Base-by-base conservation (phyloP, 2,113 vertebrate genomes). In the Promerops cafer region DNA sequence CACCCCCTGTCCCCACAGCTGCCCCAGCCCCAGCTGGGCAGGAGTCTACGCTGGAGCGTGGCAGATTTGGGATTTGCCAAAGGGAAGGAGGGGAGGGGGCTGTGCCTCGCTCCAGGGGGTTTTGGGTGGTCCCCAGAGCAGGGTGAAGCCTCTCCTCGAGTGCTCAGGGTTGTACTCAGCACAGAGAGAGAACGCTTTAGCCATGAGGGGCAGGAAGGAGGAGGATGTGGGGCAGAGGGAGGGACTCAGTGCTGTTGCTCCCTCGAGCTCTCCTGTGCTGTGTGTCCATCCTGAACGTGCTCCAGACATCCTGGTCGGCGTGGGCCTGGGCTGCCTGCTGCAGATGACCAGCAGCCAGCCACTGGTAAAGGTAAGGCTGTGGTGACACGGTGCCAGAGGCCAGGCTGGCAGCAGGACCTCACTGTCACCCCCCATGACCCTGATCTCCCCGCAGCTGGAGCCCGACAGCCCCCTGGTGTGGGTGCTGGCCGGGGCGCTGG, bases 271-370 rank as follows among this genome's bases (percentile, higher is more conserved):
- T 79, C 53, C 45, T 6, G 28, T 1, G 13, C 21, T 4, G 60
- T 2, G 6, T 53, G 16, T 84, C n/a, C 74, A 18, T 97, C 97
- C 98, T 98, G 80, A 94, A 85, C 78, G 2, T 10, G 37, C 75
- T 39, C 26, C 97, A 99, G 99, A 99, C 86, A 98, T 99, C 97
- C 96, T 99, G 76, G 98, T 99, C 2, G 99, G 99, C 0, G 98
- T 99, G 61, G 99, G 99, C 10, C 97, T 99, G 9, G 99, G 99
- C 90, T 99, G 99, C 95, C 95, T 99, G 75, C 66, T 99, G 28
- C 99, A 99, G 96, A 98, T 98, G 97, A 75, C 94, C 53, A 86
- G 96, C 90, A 97, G 93, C 82, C 94, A 98, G 26, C 17, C 59
- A 1, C 93, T 97, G 13, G 97, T 99, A 77, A 98, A 98, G 99